Conservation (phyloP, 2,797 vertebrate genomes). For the Gobio occitaniae region DNA sequence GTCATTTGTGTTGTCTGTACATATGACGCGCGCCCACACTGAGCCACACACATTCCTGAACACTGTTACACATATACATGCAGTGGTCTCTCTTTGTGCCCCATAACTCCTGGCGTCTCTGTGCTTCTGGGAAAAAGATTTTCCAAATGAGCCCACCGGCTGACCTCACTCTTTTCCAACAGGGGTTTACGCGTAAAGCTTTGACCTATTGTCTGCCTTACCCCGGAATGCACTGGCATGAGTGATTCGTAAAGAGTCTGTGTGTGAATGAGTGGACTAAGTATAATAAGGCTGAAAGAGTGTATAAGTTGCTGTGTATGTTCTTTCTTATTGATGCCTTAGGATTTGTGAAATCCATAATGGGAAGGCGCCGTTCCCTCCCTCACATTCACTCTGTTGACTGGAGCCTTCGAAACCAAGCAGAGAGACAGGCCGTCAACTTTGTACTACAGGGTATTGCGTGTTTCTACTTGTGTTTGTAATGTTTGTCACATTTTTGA, state of each 20-base stretch:
- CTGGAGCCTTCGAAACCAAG: slow-evolving; percentile 84
- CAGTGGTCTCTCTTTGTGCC: slow-evolving; percentile 49
- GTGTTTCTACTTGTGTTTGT: slow-evolving; percentile 32
- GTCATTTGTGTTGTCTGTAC: slow-evolving; percentile 32
- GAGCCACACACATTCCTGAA: slow-evolving; percentile 45
- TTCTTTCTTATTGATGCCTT: slow-evolving; percentile 33
- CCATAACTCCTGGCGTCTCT: slow-evolving; percentile 55
- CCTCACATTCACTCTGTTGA: slow-evolving; percentile 81
- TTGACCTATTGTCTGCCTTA: slow-evolving; percentile 73
- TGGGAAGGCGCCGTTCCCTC: slow-evolving; percentile 87
- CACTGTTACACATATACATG: slow-evolving; percentile 29
- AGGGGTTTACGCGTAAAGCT: slow-evolving; percentile 78
- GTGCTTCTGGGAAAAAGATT: slow-evolving; percentile 68
- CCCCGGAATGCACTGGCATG: slow-evolving; percentile 60
- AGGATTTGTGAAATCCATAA: slow-evolving; percentile 90
- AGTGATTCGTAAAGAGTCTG: slow-evolving; percentile 49
- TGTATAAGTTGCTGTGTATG: slow-evolving; percentile 46
- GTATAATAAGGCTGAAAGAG: slow-evolving; percentile 24
- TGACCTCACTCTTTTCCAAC: slow-evolving; percentile 71
- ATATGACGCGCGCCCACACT: slow-evolving; percentile 1
- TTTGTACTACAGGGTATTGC: slow-evolving; percentile 92
- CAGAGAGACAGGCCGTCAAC: slow-evolving; percentile 94
- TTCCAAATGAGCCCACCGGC: slow-evolving; percentile 67
- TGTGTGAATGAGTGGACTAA: slow-evolving; percentile 41
- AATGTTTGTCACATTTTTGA: background rate